Evolutionary conservation across 2,888 invertebrate genomes (phyloP).

Genomic region (Cataglyphis rosenhaueri): DNA sequence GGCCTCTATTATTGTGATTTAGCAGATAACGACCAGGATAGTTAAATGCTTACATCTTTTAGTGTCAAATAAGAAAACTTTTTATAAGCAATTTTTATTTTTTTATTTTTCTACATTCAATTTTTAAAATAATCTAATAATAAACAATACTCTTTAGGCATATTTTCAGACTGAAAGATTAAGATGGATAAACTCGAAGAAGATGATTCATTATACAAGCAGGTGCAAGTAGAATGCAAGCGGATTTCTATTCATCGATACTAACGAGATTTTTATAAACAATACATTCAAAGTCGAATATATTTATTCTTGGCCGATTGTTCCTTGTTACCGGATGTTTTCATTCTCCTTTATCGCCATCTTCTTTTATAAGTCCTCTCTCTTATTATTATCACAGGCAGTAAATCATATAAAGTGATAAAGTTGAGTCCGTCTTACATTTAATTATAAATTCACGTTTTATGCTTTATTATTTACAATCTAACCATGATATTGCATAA

Average conservation of each 20-base stretch:
- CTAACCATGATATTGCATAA: slow-evolving; percentile 14
- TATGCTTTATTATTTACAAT: slow-evolving; percentile 19
- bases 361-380: not conserved
- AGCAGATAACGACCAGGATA: not conserved
- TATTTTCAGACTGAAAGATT: not conserved
- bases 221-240: slow-evolving; percentile 21
- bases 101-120: not conserved
- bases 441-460: slow-evolving; percentile 19
- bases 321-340: slow-evolving; percentile 13
- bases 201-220: slow-evolving; percentile 8
- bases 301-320: slow-evolving; percentile 23
- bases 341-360: not conserved
- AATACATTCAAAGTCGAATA: slow-evolving; percentile 23
- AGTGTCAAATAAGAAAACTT: not conserved
- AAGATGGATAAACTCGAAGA: not conserved
- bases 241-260: slow-evolving; percentile 44
- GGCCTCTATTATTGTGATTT: not conserved
- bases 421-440: slow-evolving; percentile 4
- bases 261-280: slow-evolving; percentile 38
- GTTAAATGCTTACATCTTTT: not conserved
- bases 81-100: not conserved
- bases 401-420: slow-evolving; percentile 29
- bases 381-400: slow-evolving; percentile 9
- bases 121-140: not conserved
- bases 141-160: not conserved